These are phyloP conservation scores for Microcaecilia unicolor DNA, from an alignment of 2,797 vertebrate genomes.

Conservation along the genomic window DNA sequence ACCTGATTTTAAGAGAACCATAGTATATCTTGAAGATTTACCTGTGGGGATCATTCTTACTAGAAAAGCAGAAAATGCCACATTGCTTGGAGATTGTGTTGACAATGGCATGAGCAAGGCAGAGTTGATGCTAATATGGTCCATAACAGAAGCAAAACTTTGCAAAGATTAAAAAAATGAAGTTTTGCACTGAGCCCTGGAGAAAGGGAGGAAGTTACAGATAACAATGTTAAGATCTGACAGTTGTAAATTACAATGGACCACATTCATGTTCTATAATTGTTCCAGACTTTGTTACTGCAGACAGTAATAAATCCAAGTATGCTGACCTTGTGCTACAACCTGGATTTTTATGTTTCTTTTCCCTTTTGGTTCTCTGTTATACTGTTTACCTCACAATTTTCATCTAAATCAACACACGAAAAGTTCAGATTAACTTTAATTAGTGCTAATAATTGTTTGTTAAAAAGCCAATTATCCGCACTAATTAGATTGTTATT, in stretches of 20 bases:
- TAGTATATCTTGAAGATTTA: constrained; percentile 85
- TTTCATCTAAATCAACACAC: too few relatives aligned
- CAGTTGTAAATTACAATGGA: constrained; percentile 78
- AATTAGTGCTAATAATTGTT: too few relatives aligned
- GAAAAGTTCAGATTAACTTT: too few relatives aligned
- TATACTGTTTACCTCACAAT: too few relatives aligned
- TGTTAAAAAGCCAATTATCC: too few relatives aligned
- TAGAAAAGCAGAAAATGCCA: constrained; percentile 86
- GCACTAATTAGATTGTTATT: too few relatives aligned
- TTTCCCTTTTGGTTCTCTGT: too few relatives aligned
- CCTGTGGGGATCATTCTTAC: constrained; percentile 73
- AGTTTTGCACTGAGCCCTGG: constrained; percentile 91
- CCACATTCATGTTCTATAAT: constrained; percentile 76
- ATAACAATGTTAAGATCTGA: constrained; percentile 71
- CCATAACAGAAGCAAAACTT: too few relatives aligned
- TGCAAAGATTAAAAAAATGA: constrained; percentile 66
- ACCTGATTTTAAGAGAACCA: constrained; percentile 84
- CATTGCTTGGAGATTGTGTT: constrained; percentile 91
- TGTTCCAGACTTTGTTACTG: background rate
- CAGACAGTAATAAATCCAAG: too few relatives aligned
- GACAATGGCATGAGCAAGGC: constrained; percentile 96
- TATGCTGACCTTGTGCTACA: too few relatives aligned
- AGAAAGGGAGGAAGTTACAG: constrained; percentile 86
- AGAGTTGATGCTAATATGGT: too few relatives aligned
- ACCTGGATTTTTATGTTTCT: too few relatives aligned